phyloP scores from a whole-genome alignment of 1,140 invertebrate genomes.

The Pogonomyrmex californicus region DNA sequence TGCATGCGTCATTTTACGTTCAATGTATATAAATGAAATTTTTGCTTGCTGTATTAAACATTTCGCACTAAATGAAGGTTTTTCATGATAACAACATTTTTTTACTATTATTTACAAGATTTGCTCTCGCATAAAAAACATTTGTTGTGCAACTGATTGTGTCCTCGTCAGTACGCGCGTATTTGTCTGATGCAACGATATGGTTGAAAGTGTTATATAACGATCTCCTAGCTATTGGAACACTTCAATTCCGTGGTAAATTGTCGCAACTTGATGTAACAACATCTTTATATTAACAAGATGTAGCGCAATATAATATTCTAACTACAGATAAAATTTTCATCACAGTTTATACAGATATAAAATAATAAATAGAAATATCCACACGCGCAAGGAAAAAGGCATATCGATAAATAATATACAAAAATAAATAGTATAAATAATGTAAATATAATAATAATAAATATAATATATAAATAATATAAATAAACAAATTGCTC shows the following conservation, averaged over 20 bases:
- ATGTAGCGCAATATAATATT: neutral
- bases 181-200: neutral
- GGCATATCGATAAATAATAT: neutral
- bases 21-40: neutral
- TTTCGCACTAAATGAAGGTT: neutral
- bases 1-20: neutral
- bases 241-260: neutral
- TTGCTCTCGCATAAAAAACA: neutral
- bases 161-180: neutral
- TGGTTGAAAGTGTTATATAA: slow-evolving; percentile 33
- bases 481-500: neutral
- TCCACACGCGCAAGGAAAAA: neutral
- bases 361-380: slow-evolving; percentile 24
- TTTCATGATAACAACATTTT: neutral
- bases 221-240: neutral
- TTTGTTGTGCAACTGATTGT: slow-evolving; percentile 35
- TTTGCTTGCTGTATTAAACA: neutral
- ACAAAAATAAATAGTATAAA: too few relatives aligned
- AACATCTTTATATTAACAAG: neutral
- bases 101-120: neutral
- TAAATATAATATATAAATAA: too few relatives aligned
- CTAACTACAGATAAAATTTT: neutral
- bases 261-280: neutral
- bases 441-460: too few relatives aligned
- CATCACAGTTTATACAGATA: neutral